Conservation (phyloP, 2,113 vertebrate species). For the Mastomys coucha region DNA sequence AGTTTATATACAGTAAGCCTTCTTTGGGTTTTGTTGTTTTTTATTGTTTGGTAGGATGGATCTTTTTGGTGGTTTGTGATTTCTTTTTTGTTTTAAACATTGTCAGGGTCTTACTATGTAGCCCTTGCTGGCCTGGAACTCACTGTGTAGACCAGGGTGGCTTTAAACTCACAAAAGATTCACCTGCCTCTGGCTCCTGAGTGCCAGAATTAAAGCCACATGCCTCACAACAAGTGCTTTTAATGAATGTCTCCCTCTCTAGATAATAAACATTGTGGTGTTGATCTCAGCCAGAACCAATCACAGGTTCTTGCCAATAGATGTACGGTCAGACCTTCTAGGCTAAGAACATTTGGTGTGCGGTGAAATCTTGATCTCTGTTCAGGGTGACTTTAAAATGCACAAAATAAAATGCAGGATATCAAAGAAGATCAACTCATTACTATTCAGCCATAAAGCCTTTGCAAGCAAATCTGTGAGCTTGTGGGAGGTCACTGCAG, state of each 20-base stretch:
- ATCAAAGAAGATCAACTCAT: background rate
- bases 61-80: background rate
- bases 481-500: background rate
- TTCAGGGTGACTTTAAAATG: slow-evolving; percentile 36
- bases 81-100: background rate
- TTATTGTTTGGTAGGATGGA: background rate
- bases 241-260: slow-evolving; percentile 13
- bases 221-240: background rate
- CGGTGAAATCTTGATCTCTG: background rate
- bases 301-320: background rate
- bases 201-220: background rate
- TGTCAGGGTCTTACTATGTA: background rate
- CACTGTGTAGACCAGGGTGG: background rate
- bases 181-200: background rate
- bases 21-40: background rate
- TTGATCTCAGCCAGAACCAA: background rate
- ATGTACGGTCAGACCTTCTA: background rate
- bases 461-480: background rate
- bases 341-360: background rate
- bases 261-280: background rate
- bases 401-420: slow-evolving; percentile 37
- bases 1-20: background rate
- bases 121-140: background rate
- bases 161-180: background rate
- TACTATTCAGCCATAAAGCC: background rate